Evolutionary conservation across 1,140 invertebrate genomes (phyloP), one percentile per base, ranked within the genome.

Genomic region (Agrilus planipennis): DNA sequence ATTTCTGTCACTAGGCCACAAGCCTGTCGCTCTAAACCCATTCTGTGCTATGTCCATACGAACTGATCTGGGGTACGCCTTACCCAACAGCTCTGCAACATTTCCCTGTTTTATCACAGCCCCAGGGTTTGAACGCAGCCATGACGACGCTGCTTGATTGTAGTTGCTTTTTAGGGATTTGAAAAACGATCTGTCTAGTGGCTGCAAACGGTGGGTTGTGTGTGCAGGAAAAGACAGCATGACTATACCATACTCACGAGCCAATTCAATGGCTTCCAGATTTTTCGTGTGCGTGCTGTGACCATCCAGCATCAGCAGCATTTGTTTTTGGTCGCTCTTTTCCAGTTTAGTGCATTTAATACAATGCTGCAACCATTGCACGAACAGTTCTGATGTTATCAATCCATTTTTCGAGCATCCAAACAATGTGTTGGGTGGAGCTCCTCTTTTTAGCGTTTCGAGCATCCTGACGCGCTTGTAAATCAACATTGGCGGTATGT

Each of bases 111-210:
- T 47, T 12, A 61, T 47, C 16, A 46, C 37, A 16, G 39, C 38
- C 2, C 44, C 48, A 34, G 47, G 41, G 45, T 60, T 45, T 37
- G 22, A 45, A 25, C 44, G 9, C 34, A 50, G 32, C 43, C 47
- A 60, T n/a, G 39, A 39, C 29, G 44, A 35, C 32, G 51, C 31
- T 21, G 32, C 54, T 40, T 51, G 42, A 14, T 54, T 47, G 38
- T 51, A 58, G 42, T 45, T 49, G 29, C 19, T 39, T 44, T 63
- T 62, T 11, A 67, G 57, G 21, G 59, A n/a, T n/a, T n/a, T n/a
- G n/a, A n/a, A n/a, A n/a, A n/a, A n/a, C n/a, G n/a, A n/a, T n/a
- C n/a, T n/a, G n/a, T n/a, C n/a, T n/a, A n/a, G n/a, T n/a, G n/a
- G n/a, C n/a, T n/a, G n/a, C n/a, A n/a, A n/a, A n/a, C n/a, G n/a